These are phyloP conservation scores for Thalassophryne amazonica DNA, from an alignment of 2,797 vertebrate species.

Conservation along the genomic window DNA sequence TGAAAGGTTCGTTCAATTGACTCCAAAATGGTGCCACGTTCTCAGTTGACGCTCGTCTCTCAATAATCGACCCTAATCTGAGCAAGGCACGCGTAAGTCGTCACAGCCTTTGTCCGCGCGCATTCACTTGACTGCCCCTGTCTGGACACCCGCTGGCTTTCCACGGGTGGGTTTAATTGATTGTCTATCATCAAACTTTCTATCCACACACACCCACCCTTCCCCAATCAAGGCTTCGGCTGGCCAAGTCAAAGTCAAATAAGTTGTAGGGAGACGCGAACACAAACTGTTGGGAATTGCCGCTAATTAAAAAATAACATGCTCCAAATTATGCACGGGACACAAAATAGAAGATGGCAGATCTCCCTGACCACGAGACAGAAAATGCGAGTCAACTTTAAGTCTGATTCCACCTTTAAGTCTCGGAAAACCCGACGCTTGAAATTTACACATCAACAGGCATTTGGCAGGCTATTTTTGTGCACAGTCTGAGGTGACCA, in stretches of 20 bases:
- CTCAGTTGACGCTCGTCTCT: no score
- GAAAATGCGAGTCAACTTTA: constrained; percentile 1
- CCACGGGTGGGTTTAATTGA: constrained; percentile 29
- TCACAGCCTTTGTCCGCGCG: constrained; percentile 3
- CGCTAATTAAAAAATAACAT: constrained; percentile 27
- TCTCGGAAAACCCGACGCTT: constrained; percentile 25
- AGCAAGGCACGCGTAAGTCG: constrained; percentile 7
- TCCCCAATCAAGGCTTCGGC: background rate
- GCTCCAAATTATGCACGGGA: constrained; percentile 4
- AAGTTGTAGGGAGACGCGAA: background rate
- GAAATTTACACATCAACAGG: constrained; percentile 47
- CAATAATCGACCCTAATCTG: no score
- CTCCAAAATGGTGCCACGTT: no score
- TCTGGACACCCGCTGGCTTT: constrained; percentile 8
- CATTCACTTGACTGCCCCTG: constrained; percentile 10
- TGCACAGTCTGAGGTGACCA: constrained; percentile 60
- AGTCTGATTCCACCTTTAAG: constrained; percentile 48
- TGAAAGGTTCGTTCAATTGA: no score
- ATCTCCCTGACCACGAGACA: constrained; percentile 2
- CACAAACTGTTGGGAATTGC: background rate
- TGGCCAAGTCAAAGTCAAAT: constrained; percentile 2
- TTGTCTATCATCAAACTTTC: constrained; percentile 25
- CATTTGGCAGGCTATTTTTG: constrained; percentile 57
- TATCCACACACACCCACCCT: no score
- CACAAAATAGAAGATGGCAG: constrained; percentile 9